Evolutionary conservation across 2,113 vertebrate genomes (phyloP), one percentile per base, ranked within the genome.

Genomic region (Etia nguti): DNA sequence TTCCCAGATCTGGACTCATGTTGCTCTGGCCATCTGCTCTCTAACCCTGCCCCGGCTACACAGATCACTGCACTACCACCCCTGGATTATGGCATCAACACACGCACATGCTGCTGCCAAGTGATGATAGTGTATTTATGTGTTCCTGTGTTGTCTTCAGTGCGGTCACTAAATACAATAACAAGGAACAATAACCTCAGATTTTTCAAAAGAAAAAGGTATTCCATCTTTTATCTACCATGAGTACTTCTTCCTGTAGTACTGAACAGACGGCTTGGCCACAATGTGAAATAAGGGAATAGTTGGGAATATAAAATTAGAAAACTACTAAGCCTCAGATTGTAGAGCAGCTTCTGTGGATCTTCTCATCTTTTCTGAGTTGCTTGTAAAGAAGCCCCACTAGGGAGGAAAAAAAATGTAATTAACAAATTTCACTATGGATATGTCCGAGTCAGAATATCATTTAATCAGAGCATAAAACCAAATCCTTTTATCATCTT

Each of bases 11-110:
- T 80, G 82, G 84, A 89, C 46, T 88, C 88, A 38, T 88, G 89
- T 57, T 88, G 89, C 52, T 85, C 62, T 10, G 83, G 92, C 93
- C 93, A 95, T 95, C 94, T 94, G 93, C 88, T 92, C 86, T 84
- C 70, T 68, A 88, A 88, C 84, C 79, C 87, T 15, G 62, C 83
- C 88, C 55, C 1, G 59, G 79, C 79, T 20, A 13, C 89, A 81
- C 79, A 87, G 57, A 90, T 86, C 84, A 31, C 86, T 79, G 88
- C 88, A 81, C 80, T 41, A 48, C 90, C 90, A 90, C 87, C 84
- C 86, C 86, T 88, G 87, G 91, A 93, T 94, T 94, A 94, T 88
- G 65, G 80, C 84, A 84, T 86, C 80, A 80, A 70, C 84, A 73
- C 77, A 46, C 48, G n/a, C 60, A 43, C 75, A 59, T 80, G 81